Percentiles rank a stretch among this genome's conserved stretches.
phyloP scores from a whole-genome alignment of 2,113 vertebrate species.

The Myotis lucifugus region DNA sequence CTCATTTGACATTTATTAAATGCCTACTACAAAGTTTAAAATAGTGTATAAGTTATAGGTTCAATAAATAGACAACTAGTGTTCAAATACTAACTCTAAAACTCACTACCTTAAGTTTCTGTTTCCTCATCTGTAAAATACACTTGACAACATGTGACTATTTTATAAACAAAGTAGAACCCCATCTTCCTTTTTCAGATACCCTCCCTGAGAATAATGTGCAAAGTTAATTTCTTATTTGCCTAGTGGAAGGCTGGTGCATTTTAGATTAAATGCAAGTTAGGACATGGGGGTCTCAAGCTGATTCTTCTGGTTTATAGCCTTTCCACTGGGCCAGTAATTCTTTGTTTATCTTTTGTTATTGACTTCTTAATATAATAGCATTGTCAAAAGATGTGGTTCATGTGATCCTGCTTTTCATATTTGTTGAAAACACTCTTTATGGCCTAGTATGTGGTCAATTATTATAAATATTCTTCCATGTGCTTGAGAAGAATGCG shows the following conservation, averaged over 20 bases:
- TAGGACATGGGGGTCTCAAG: not conserved
- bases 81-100: constrained; percentile 16
- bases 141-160: not conserved
- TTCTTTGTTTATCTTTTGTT: not conserved
- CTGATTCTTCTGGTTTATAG: not conserved
- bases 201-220: not conserved
- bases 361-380: constrained; percentile 5
- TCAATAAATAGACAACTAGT: not conserved
- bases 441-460: not conserved
- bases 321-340: not conserved
- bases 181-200: not conserved
- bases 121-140: constrained; percentile 31
- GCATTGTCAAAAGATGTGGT: not conserved
- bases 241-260: not conserved
- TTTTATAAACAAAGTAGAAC: not conserved
- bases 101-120: not conserved
- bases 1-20: constrained; percentile 15
- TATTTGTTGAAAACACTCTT: not conserved
- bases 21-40: not conserved
- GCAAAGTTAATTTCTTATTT: not conserved
- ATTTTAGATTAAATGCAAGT: constrained; percentile 20
- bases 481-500: not conserved
- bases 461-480: not conserved
- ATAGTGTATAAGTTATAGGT: not conserved
- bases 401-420: not conserved